phyloP scores from a whole-genome alignment of 2,888 invertebrate species.

The Leptopilina myrica region DNA sequence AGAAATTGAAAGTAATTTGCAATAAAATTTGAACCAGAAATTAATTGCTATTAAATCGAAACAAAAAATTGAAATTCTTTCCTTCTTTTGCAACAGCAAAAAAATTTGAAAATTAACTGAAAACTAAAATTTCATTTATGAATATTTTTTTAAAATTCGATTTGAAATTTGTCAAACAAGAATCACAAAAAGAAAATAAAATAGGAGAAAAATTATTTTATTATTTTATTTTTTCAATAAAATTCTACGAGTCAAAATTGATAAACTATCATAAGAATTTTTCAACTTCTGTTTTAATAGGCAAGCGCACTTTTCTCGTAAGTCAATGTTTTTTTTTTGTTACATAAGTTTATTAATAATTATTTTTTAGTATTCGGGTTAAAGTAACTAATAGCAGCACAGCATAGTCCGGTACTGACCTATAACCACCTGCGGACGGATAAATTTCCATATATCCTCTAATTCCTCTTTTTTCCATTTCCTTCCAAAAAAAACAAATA shows the following conservation, averaged over 20 bases:
- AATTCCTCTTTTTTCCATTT: constrained; percentile 42
- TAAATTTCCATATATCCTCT: constrained; percentile 62
- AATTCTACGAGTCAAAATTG: neutral
- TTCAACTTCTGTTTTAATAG: neutral
- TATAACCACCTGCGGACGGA: constrained; percentile 76
- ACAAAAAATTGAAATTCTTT: too few species aligned
- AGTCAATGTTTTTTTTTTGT: constrained; percentile 22
- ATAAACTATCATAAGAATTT: neutral
- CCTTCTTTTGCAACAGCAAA: too few species aligned
- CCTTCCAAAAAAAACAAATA: neutral
- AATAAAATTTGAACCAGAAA: too few species aligned
- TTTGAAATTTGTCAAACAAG: too few species aligned
- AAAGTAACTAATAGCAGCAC: constrained; percentile 74
- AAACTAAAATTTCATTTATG: too few species aligned
- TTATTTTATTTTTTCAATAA: too few species aligned
- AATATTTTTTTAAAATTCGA: too few species aligned
- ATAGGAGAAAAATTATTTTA: too few species aligned
- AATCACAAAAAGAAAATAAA: too few species aligned
- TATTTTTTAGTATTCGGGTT: constrained; percentile 53
- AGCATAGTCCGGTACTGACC: constrained; percentile 77
- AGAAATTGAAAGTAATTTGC: too few species aligned
- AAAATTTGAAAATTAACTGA: too few species aligned
- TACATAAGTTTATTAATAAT: constrained; percentile 51
- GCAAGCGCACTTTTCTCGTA: constrained; percentile 32
- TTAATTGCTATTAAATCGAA: too few species aligned